These are phyloP conservation scores for Endotricha flammealis DNA, from an alignment of 2,888 invertebrate genomes.

Conservation along the genomic window DNA sequence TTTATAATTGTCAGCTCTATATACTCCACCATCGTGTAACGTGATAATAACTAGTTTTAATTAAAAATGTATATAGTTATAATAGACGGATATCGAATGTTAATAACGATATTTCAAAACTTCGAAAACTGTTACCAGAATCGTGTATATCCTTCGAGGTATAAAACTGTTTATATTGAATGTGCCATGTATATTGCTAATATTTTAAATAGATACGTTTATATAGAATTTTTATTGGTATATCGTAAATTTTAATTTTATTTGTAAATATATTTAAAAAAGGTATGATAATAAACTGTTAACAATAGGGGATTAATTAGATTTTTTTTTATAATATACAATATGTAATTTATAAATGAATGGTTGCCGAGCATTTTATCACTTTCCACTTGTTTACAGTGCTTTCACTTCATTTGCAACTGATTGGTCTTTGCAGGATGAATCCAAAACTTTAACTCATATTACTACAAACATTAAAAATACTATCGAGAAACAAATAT, in stretches of 20 bases:
- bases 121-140: conserved; percentile 35
- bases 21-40: conserved; percentile 59
- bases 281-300: conserved; percentile 24
- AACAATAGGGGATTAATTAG: conserved; percentile 29
- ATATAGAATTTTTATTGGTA: conserved; percentile 41
- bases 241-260: conserved; percentile 24
- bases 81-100: conserved; percentile 43
- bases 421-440: conserved; percentile 16
- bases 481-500: too few relatives aligned
- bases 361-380: conserved; percentile 34
- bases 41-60: conserved; percentile 75
- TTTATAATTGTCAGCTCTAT: conserved; percentile 25
- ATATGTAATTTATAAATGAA: conserved; percentile 29
- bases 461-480: too few relatives aligned
- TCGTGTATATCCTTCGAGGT: conserved; percentile 24
- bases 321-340: conserved; percentile 34
- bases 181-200: conserved; percentile 63
- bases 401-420: conserved; percentile 46
- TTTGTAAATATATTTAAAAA: conserved; percentile 36
- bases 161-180: conserved; percentile 44
- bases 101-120: conserved; percentile 38
- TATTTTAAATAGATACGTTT: conserved; percentile 43
- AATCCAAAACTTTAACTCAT: too few relatives aligned
- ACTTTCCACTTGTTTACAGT: conserved; percentile 32
- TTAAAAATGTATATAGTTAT: conserved; percentile 58